Conservation (phyloP, 2,113 vertebrate genomes). For the Lepisosteus oculatus region DNA sequence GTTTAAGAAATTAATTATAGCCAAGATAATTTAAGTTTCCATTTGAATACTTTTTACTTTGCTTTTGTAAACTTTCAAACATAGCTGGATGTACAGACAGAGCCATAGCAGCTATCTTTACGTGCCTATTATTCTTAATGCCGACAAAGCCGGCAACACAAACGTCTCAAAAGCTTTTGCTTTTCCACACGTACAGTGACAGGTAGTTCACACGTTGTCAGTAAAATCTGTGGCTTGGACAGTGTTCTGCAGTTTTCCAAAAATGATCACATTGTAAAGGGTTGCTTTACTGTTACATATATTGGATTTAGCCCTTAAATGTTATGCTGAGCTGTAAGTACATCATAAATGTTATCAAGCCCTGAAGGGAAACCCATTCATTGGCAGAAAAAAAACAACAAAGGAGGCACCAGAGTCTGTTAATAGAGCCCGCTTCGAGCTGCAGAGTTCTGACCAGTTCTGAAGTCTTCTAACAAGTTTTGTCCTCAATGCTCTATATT, state of each 20-base stretch:
- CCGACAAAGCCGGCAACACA: too few species aligned
- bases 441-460: not conserved
- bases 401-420: not conserved
- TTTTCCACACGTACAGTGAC: not conserved
- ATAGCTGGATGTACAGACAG: too few species aligned
- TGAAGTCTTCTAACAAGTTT: not conserved
- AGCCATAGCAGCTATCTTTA: too few species aligned
- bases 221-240: too few species aligned
- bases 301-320: not conserved
- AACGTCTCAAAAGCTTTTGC: too few species aligned
- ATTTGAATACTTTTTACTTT: too few species aligned
- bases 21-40: too few species aligned
- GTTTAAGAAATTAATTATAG: too few species aligned
- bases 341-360: constrained; percentile 11
- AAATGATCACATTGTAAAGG: not conserved
- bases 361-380: constrained; percentile 3
- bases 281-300: not conserved
- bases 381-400: too few species aligned
- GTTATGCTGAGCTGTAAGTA: not conserved
- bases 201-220: not conserved
- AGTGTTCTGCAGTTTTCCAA: too few species aligned
- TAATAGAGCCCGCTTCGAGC: not conserved
- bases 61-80: too few species aligned
- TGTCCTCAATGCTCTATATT: not conserved
- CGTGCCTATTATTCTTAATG: too few species aligned